Evolutionary conservation across 2,888 invertebrate genomes (phyloP), one percentile per base, ranked within the genome.

Genomic region (Cynaeus angustus): DNA sequence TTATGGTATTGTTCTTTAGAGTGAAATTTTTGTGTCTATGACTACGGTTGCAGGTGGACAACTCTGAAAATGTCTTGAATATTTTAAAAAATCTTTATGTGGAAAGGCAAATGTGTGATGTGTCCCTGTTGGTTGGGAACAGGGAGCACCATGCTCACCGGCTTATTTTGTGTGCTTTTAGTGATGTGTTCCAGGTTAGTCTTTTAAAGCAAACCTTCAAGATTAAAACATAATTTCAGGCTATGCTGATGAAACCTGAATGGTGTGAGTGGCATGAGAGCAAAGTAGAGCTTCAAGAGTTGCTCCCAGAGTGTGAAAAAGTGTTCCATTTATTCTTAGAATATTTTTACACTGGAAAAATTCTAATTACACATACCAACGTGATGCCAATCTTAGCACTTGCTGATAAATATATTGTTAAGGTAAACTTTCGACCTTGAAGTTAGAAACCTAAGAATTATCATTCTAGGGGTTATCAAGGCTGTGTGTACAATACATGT

Each of bases 371-470:
- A 4, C 91, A 95, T 75, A 89, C 90, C 61, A 92, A 93, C 71
- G 97, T 96, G 53, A 89, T 97, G 86, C 95, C 97, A 4, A 91
- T 97, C 75, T 87, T 98, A 59, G 94, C 94, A 7, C 86, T 98
- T 66, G 97, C 96, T 41, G 98, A 98, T 85, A 98, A 98, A 86
- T 98, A 98, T 85, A 96, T 97, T 86, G 95, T 98, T 9, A 93
- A 91, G 88, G 93, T 92, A 83, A 13, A 41, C 4, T 37, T 21
- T 3, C 4, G 21, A 3, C 21, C 4, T 21, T 4, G 4, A 4
- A 3, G 21, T 21, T 21, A 21, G 2, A 21, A 21, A 21, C 4
- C 21, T 16, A 38, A 21, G 12, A 21, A 21, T 38, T 12, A 41
- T 41, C n/a, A 2, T 80, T 83, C 12, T 80, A 93, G 89, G 96